Base-by-base conservation (phyloP, 2,113 vertebrate genomes). In the Steatornis caripensis region DNA sequence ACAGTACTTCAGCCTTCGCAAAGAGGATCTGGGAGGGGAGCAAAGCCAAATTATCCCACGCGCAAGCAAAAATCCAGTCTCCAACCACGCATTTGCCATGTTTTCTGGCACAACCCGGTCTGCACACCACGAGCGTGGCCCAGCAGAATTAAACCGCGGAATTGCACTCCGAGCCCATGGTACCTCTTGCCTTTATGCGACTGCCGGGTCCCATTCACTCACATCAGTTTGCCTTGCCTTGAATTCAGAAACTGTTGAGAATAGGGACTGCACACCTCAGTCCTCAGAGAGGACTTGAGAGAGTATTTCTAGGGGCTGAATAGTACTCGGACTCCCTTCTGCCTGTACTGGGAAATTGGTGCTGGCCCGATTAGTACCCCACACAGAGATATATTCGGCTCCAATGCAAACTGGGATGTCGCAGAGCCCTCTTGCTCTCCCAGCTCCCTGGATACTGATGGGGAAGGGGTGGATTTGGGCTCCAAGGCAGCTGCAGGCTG, bases 401-500 rank as follows among this genome's bases (percentile, higher is more conserved):
- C 32, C 55, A 39, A 23, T 41, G 54, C 34, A 86, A 65, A 69
- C 22, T 3, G 26, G 61, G 37, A 76, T 22, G 14, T 5, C 15
- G 34, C 48, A 76, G 30, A 53, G 29, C 27, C 34, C 46, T 60
- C 60, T 45, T 4, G 1, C 48, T 48, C 34, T 58, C 45, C 26
- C 53, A 69, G 65, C 19, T 9, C 43, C 15, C 54, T 26, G 36
- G 34, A 23, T 46, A 39, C 10, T 23, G 46, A 70, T 18, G 10
- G 54, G 64, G 45, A 64, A 61, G 8, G 2, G 4, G n/a, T 11
- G 45, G 76, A 69, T 66, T 24, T 0, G 2, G 8, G 75, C 27
- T 57, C 8, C 0, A 1, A 30, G 23, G 32, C 74, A 84, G 46
- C 22, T 0, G 0, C 37, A 58, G 58, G 45, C 45, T 37, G 23